phyloP scores from a whole-genome alignment of 2,113 vertebrate species.

The Rhinopomastus cyanomelas region DNA sequence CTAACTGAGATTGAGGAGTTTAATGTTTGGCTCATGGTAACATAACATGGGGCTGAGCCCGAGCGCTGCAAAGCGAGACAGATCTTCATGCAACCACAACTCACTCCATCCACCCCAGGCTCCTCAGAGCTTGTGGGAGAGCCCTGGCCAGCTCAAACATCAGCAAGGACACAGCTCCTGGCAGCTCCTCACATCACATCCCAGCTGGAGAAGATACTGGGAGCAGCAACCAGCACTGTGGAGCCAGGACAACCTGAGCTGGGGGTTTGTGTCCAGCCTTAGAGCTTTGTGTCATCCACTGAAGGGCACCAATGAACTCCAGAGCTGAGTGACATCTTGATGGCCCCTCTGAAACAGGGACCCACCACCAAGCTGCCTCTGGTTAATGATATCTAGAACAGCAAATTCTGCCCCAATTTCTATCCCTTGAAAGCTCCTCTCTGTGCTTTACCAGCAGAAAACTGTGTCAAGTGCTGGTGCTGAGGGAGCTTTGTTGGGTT shows the following conservation, averaged over 20 bases:
- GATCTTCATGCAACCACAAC: rapidly evolving
- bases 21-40: not conserved
- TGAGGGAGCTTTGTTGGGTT: no score
- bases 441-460: not conserved
- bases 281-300: not conserved
- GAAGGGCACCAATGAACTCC: not conserved
- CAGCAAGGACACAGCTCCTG: not conserved
- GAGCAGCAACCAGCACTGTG: not conserved
- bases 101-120: rapidly evolving
- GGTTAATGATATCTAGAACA: rapidly evolving
- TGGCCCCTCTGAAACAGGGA: rapidly evolving
- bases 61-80: rapidly evolving
- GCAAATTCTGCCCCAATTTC: not conserved
- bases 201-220: not conserved
- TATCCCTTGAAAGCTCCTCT: not conserved
- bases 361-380: not conserved
- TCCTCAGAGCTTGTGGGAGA: not conserved
- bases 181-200: not conserved
- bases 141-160: not conserved
- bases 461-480: not conserved
- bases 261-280: not conserved
- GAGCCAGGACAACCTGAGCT: not conserved
- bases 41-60: rapidly evolving
- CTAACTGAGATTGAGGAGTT: not conserved
- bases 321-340: no score